These are phyloP conservation scores for Tribolium freemani DNA, from an alignment of 2,888 invertebrate genomes.

Conservation along the genomic window DNA sequence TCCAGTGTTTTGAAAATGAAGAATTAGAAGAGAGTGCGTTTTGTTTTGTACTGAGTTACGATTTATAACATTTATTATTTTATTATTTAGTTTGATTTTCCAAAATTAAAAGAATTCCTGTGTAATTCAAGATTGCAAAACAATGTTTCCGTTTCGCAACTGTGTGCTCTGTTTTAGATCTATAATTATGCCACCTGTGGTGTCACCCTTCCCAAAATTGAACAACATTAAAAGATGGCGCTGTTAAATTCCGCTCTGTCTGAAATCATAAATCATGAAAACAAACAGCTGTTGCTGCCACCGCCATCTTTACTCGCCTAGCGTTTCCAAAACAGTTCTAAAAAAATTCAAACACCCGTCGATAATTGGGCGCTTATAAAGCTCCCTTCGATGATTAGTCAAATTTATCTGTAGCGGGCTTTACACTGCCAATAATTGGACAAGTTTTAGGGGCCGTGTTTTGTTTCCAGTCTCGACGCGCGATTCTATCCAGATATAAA, in stretches of 20 bases:
- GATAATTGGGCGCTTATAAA: neutral
- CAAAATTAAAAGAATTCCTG: too few relatives aligned
- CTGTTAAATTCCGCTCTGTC: conserved; percentile 15
- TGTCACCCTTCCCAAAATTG: neutral
- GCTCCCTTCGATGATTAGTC: neutral
- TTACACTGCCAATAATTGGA: neutral
- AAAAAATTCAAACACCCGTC: conserved; percentile 7
- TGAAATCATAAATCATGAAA: conserved; percentile 27
- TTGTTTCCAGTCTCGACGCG: neutral
- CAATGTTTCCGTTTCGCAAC: too few relatives aligned
- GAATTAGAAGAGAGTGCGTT: too few relatives aligned
- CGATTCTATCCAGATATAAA: neutral
- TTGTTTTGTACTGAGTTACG: too few relatives aligned
- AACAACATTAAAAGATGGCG: conserved; percentile 20
- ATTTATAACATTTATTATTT: too few relatives aligned
- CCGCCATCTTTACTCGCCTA: conserved; percentile 18
- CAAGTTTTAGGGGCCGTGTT: neutral
- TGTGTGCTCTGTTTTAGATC: neutral
- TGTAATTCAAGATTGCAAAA: too few relatives aligned
- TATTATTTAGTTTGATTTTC: too few relatives aligned
- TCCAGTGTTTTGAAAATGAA: too few relatives aligned
- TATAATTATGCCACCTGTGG: conserved; percentile 12
- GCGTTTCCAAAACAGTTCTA: conserved; percentile 23
- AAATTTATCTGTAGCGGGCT: neutral
- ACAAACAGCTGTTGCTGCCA: conserved; percentile 28